A percentile compares a stretch with the other conserved stretches of the same genome.
These are phyloP conservation scores for Falcunculus frontatus DNA, from an alignment of 2,113 vertebrate species.

Conservation along the genomic window DNA sequence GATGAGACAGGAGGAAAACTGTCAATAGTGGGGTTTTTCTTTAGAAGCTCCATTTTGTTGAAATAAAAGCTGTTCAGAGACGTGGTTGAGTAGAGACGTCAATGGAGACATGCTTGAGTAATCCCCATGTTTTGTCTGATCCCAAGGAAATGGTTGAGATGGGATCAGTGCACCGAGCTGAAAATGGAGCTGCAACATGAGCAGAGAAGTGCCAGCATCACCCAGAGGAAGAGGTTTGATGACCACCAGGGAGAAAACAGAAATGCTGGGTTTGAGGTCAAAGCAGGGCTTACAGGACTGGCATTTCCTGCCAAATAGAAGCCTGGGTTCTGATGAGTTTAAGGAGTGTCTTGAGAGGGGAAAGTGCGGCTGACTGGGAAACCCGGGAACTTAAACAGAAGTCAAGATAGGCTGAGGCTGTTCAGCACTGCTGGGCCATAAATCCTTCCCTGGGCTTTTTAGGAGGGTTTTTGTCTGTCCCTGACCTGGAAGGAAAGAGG, in stretches of 20 bases:
- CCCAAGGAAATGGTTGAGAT: neutral
- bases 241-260: neutral
- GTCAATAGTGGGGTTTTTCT: neutral
- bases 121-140: neutral
- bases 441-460: neutral
- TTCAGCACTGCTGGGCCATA: neutral
- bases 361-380: neutral
- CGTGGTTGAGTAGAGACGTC: accelerated
- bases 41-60: neutral
- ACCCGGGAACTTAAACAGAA: neutral
- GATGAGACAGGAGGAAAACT: neutral
- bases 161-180: neutral
- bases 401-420: neutral
- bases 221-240: neutral
- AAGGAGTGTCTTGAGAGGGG: neutral
- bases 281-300: neutral
- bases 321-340: neutral
- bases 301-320: neutral
- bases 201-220: neutral
- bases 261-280: neutral
- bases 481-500: neutral
- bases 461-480: neutral
- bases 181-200: neutral
- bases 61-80: neutral
- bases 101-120: accelerated